Evolutionary conservation across 2,797 vertebrate genomes (phyloP).

Genomic region (Neosilurus mollespiculum): DNA sequence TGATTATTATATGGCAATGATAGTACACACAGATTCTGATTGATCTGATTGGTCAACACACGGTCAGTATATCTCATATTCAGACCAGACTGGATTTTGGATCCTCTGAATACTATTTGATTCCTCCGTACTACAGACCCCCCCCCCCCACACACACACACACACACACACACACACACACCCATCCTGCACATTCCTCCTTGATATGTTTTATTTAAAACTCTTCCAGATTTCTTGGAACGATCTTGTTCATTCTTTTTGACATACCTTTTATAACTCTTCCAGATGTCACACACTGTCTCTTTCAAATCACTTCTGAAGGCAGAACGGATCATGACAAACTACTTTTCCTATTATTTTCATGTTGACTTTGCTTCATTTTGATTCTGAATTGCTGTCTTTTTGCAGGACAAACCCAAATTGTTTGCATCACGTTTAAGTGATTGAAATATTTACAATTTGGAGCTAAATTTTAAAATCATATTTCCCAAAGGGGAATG

Average conservation of each 20-base stretch:
- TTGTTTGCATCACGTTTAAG: too few species aligned
- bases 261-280: not conserved
- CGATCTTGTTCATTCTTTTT: not conserved
- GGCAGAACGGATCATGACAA: not conserved
- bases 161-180: too few species aligned
- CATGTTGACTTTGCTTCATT: not conserved
- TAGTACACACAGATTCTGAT: too few species aligned
- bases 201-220: not conserved
- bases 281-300: not conserved
- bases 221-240: slow-evolving; percentile 7
- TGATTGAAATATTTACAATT: not conserved
- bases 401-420: not conserved
- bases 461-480: not conserved
- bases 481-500: not conserved
- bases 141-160: not conserved
- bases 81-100: not conserved
- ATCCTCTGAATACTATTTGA: not conserved
- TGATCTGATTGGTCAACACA: too few species aligned
- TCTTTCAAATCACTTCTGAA: not conserved
- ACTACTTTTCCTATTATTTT: not conserved
- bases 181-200: not conserved
- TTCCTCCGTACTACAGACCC: not conserved
- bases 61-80: too few species aligned
- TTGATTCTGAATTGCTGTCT: not conserved
- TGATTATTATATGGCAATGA: too few species aligned